Base-by-base conservation (phyloP, 2,797 vertebrate genomes). In the Pseudocheirus occidentalis region DNA sequence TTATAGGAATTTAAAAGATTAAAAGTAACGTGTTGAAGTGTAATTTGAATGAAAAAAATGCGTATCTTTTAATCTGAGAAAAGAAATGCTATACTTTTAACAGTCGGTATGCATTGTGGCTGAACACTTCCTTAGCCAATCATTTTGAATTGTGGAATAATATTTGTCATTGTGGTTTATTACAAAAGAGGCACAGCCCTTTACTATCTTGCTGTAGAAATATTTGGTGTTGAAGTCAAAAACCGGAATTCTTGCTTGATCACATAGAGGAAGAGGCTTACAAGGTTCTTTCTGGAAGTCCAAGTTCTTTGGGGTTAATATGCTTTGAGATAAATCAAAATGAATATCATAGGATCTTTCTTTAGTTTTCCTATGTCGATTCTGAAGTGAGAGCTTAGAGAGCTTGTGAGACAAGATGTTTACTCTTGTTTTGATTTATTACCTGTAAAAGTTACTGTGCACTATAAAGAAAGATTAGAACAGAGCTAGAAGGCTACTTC, bases 201-300 rank as follows among this genome's bases (percentile, higher is more conserved):
- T 34, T 95, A 94, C 90, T 90, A 91, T 55, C 31, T 93, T 93
- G 58, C 57, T 92, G 87, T 56, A 81, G 58, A 93, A 93, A 56
- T 91, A 81, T 91, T 95, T 92, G 66, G 93, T 66, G 56, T 91
- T 40, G n/a, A 91, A 34, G 89, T 94, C 57, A 93, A 89, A 95
- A 96, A 95, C 9, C 40, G 10, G 11, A 95, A 93, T 56, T 91
- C 50, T 94, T 91, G 62, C 12, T 93, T 95, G 29, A 24, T 46
- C 93, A 81, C 81, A 93, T 66, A 91, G 40, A 46, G 73, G 73
- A 92, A 96, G 50, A 96, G 91, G 5, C 52, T 90, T 93, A 73
- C 46, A 3, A 56, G 29, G 50, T 59, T 93, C 27, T 92, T 95
- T 58, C 95, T 91, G 0, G 46, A 97, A 96, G 54, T 91, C 29